phyloP scores from a whole-genome alignment of 2,797 vertebrate genomes.

The Lagodon rhomboides region DNA sequence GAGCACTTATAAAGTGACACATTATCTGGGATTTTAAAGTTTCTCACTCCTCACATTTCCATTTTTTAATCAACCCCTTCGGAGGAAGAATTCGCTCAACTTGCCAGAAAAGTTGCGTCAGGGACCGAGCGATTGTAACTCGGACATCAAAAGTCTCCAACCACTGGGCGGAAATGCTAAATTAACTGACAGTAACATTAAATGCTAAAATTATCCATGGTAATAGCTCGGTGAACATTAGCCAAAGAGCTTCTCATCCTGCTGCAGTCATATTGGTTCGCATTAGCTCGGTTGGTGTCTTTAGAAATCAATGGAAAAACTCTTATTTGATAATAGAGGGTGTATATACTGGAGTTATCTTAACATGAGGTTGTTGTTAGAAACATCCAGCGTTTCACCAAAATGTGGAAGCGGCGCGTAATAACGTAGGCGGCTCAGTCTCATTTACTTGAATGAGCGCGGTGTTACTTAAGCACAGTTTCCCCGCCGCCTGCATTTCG shows the following conservation, averaged over 20 bases:
- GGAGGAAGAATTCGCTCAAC: background rate
- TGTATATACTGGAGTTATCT: background rate
- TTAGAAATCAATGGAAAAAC: conserved; percentile 17
- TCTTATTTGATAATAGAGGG: background rate
- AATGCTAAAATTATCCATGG: conserved; percentile 34
- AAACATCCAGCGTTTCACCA: background rate
- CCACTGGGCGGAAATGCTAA: conserved; percentile 26
- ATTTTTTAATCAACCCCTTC: no score
- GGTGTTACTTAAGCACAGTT: background rate
- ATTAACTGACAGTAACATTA: conserved; percentile 39
- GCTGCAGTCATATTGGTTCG: conserved; percentile 28
- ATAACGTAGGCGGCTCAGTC: background rate
- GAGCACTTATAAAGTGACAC: background rate
- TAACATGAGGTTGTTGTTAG: background rate
- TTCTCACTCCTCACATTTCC: no score
- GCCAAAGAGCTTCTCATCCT: conserved; percentile 39
- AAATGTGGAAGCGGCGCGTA: background rate
- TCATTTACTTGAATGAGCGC: background rate
- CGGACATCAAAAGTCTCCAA: conserved; percentile 9
- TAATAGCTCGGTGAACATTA: conserved; percentile 37
- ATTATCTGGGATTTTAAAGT: background rate
- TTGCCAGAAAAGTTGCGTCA: background rate
- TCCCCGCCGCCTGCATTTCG: background rate
- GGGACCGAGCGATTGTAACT: background rate
- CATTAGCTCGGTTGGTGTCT: conserved; percentile 28